Base-by-base conservation (phyloP, 2,888 invertebrate genomes). In the Hydrotaea cyrtoneurina region DNA sequence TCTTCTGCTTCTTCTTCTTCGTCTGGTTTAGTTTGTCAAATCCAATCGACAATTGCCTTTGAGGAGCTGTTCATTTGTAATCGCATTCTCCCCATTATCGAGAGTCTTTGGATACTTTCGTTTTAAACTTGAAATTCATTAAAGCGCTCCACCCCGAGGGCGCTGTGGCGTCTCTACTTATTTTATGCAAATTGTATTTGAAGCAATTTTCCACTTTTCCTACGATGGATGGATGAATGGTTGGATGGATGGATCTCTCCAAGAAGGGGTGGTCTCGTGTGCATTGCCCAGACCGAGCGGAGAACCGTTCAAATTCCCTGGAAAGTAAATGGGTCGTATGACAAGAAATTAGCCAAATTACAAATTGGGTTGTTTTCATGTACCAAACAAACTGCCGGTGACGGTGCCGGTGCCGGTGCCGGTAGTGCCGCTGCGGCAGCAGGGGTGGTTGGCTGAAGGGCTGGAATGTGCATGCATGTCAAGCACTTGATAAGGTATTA, bases 311-410 rank as follows among this genome's bases (percentile, higher is more conserved):
- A 75, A 81, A 81, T 85, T 82, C 85, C 82, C 85, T 85, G 74
- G 79, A 85, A 80, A 82, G 69, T 82, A 82, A 85, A 85, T 85
- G 82, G 85, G 59, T 82, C 85, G 85, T 85, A 85, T 85, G 82
- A 82, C 85, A 82, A 46, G 79, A 85, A 85, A 85, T 85, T 85
- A 85, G 85, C 85, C 80, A 85, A 85, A 82, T 85, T 85, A 82
- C 85, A 80, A 85, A 80, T 85, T 85, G 85, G 82, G 80, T 73
- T 85, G 85, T 71, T 80, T 71, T 46, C 57, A 71, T 66, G 11
- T 62, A 43, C 46, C 69, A 43, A 69, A 69, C 31, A 39, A 31
- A 78, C 23, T 71, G 36, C 39, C 46, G 55, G 39, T 66, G 31
- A 31, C 31, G 71, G 15, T 43, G 50, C 19, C 39, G 62, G 19